Conservation (phyloP, 2,797 vertebrate genomes). For the Dallia pectoralis region DNA sequence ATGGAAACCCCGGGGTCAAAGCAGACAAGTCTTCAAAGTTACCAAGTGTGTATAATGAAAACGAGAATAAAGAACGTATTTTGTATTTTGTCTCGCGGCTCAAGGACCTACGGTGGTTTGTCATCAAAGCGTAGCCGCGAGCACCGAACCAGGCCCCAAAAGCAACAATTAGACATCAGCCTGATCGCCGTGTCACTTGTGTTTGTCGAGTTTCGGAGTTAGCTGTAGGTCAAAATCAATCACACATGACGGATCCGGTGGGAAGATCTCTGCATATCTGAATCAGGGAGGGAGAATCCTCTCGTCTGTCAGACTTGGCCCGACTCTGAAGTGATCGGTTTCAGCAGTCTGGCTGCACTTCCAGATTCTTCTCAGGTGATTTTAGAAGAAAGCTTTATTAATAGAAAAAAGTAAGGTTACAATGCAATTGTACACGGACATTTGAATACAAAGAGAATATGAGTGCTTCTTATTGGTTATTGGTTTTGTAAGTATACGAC, state of each 20-base stretch:
- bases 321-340: neutral
- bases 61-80: slow-evolving; percentile 54
- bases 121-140: slow-evolving; percentile 66
- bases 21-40: slow-evolving; percentile 51
- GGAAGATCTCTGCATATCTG: slow-evolving; percentile 64
- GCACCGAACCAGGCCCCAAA: slow-evolving; percentile 68
- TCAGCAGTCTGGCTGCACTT: neutral
- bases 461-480: no score
- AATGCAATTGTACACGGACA: no score
- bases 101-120: slow-evolving; percentile 59
- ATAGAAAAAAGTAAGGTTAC: no score
- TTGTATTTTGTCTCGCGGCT: slow-evolving; percentile 72
- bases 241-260: slow-evolving; percentile 43
- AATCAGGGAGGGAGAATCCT: slow-evolving; percentile 58
- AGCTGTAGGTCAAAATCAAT: slow-evolving; percentile 61
- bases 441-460: no score
- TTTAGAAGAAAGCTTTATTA: no score
- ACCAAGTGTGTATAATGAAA: slow-evolving; percentile 62
- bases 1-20: slow-evolving; percentile 28
- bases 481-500: no score
- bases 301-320: slow-evolving; percentile 15
- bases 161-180: slow-evolving; percentile 73
- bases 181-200: slow-evolving; percentile 70
- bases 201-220: slow-evolving; percentile 75
- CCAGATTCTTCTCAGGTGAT: neutral